Evolutionary conservation across 2,888 invertebrate genomes (phyloP), one percentile per base, ranked within the genome.

Genomic region (Dyspetes luteomarginatus): DNA sequence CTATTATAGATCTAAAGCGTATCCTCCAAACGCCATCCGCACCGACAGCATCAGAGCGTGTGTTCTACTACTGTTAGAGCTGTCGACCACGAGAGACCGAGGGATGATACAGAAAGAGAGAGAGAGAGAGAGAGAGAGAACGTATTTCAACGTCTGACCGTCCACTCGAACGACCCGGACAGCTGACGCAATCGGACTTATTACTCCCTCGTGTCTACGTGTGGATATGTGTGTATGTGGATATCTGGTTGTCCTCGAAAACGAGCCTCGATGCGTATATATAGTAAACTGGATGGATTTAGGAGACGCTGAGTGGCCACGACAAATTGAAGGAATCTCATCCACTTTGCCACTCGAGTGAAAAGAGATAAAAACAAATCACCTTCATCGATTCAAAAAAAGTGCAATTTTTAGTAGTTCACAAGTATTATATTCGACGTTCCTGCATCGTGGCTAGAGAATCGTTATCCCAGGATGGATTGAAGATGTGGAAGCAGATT

Each of bases 141-240:
- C 22, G 73, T 58, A 64, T 55, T 78, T 72, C 83, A 82, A 83
- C 78, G 64, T 78, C 73, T 50, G 78, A 77, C 71, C 22, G 76
- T 76, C 80, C 79, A 82, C 85, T 85, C 83, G 84, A 83, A 83
- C 82, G 81, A 84, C 79, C 80, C 76, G 82, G 83, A 85, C 87
- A 87, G 87, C 87, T 87, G 87, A 85, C 87, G 87, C 86, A 85
- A 87, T 87, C 82, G 82, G 83, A 86, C 86, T 87, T 87, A 86
- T 86, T 86, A 83, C 84, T 84, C 86, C 86, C 86, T 75, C 72
- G 86, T 45, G 45, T 17, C 17, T 4, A 12, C 82, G 85, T 78
- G 56, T 48, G 22, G 36, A 28, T 9, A 15, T 22, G 24, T 5
- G 22, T 50, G 55, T 9, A 28, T 12, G 43, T n/a, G 3, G n/a